Evolutionary conservation across 2,797 vertebrate genomes (phyloP).

Genomic region (Lithobates sylvaticus): DNA sequence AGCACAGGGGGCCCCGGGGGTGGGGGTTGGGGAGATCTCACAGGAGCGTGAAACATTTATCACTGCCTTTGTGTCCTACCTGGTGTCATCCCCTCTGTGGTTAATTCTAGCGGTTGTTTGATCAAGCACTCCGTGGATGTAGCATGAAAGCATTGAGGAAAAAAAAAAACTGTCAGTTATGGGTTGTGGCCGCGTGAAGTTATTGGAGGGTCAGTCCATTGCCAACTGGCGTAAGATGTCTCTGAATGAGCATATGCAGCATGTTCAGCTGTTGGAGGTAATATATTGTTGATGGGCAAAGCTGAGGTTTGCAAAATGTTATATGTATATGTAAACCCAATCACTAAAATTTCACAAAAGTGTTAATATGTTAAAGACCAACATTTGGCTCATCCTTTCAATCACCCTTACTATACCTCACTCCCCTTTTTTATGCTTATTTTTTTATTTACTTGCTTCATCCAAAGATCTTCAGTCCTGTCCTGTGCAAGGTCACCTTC

Average conservation of each 20-base stretch:
- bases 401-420: no score
- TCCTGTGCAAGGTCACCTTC: no score
- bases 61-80: neutral
- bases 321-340: no score
- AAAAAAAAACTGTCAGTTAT: neutral
- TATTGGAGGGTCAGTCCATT: neutral
- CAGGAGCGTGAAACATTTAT: neutral
- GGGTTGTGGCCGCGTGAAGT: neutral
- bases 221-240: neutral
- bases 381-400: no score
- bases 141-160: neutral
- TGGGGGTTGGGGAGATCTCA: neutral
- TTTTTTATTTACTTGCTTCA: no score
- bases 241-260: neutral
- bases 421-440: no score
- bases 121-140: slow-evolving; percentile 12
- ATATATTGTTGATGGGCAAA: neutral
- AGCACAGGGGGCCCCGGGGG: neutral
- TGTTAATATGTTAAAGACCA: no score
- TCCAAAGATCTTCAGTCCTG: no score
- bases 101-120: slow-evolving; percentile 21
- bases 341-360: no score
- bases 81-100: neutral
- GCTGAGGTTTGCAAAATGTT: no score
- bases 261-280: neutral